phyloP scores from a whole-genome alignment of 2,888 invertebrate species.

The Brachyptera risi region DNA sequence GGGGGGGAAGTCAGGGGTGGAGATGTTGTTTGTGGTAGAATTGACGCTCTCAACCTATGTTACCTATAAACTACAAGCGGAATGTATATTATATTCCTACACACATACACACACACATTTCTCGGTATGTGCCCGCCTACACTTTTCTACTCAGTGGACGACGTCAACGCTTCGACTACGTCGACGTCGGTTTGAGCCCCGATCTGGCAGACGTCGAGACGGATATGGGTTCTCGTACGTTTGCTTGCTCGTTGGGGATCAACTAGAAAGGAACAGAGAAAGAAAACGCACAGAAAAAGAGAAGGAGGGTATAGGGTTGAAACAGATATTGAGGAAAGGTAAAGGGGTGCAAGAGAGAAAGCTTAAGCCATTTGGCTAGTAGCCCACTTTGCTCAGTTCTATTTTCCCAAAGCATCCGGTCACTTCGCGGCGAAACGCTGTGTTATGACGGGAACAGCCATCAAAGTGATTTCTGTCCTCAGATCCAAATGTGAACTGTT shows the following conservation, averaged over 20 bases:
- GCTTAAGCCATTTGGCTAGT: constrained; percentile 29
- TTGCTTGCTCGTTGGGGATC: no score
- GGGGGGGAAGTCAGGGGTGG: no score
- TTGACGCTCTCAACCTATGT: no score
- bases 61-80: no score
- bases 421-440: background rate
- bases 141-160: background rate
- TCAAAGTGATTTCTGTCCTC: constrained; percentile 31
- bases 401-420: background rate
- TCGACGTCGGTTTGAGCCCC: background rate
- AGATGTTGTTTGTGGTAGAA: no score
- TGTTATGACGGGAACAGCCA: constrained; percentile 30
- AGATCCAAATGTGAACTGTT: background rate
- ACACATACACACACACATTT: background rate
- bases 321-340: background rate
- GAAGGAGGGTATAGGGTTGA: background rate
- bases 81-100: background rate
- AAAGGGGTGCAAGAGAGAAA: background rate
- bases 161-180: no score
- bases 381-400: constrained; percentile 20
- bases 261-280: no score
- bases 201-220: background rate
- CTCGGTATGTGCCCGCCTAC: background rate
- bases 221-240: background rate
- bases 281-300: no score